phyloP scores from a whole-genome alignment of 2,797 vertebrate genomes.

The Notolepis coatsorum region DNA sequence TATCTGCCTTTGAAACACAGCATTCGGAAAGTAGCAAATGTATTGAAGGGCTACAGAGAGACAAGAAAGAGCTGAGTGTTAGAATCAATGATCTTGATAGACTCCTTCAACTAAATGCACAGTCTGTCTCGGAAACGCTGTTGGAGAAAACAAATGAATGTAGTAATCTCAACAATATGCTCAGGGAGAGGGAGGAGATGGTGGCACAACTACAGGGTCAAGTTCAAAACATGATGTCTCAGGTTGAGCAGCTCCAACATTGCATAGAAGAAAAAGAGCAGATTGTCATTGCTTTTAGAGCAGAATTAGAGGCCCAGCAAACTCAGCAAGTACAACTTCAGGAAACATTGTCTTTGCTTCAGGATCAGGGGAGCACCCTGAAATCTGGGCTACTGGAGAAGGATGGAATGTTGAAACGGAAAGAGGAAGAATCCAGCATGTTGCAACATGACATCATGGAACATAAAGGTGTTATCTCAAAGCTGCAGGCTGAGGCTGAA shows the following conservation, averaged over 20 bases:
- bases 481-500: conserved; percentile 68
- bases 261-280: conserved; percentile 68
- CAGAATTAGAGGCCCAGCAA: conserved; percentile 58
- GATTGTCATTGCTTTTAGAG: conserved; percentile 50
- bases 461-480: conserved; percentile 38
- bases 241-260: conserved; percentile 66
- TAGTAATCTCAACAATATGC: conserved; percentile 62
- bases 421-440: conserved; percentile 47
- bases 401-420: conserved; percentile 69
- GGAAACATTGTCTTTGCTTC: conserved; percentile 74
- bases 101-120: conserved; percentile 77
- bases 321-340: conserved; percentile 65
- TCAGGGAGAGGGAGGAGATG: conserved; percentile 73
- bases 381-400: conserved; percentile 70
- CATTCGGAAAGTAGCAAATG: conserved; percentile 59
- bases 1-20: conserved; percentile 63
- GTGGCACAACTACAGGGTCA: conserved; percentile 65
- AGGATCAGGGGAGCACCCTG: conserved; percentile 72
- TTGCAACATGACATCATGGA: conserved; percentile 65
- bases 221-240: conserved; percentile 69
- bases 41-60: conserved; percentile 72
- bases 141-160: conserved; percentile 83
- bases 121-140: conserved; percentile 75
- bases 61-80: conserved; percentile 77
- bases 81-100: conserved; percentile 69